Evolutionary conservation across 2,888 invertebrate species (phyloP).

Genomic region (Capitulum mitella): DNA sequence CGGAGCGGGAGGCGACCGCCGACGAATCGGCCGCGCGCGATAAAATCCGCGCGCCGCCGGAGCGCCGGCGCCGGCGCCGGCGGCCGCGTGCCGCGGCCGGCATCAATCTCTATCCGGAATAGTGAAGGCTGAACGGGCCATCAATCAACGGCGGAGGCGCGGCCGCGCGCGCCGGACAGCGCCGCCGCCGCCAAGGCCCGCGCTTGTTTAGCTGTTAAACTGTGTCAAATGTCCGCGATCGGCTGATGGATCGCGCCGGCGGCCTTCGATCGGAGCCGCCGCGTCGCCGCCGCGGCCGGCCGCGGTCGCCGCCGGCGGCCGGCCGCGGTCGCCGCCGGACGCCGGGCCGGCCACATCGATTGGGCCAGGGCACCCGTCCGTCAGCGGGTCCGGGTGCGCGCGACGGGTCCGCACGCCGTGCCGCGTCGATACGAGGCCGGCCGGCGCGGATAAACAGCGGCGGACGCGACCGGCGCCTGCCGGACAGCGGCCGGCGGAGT

Average conservation of each 20-base stretch:
- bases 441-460: conserved; percentile 20
- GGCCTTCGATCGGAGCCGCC: neutral
- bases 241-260: neutral
- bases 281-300: neutral
- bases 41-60: too few species aligned
- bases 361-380: conserved; percentile 31
- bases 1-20: too few species aligned
- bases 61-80: too few species aligned
- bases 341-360: neutral
- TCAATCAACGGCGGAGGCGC: neutral
- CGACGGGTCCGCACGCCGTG: conserved; percentile 14
- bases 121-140: neutral
- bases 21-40: too few species aligned
- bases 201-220: conserved; percentile 24
- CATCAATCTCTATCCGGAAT: neutral
- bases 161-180: neutral
- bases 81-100: neutral
- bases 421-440: conserved; percentile 13
- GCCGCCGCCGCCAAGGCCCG: neutral
- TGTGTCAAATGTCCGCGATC: conserved; percentile 20
- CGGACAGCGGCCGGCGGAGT: neutral
- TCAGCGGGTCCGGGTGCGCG: conserved; percentile 30
- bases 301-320: neutral
- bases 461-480: neutral
- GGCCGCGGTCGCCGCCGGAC: neutral